phyloP scores from a whole-genome alignment of 2,113 vertebrate genomes.

The Microcebus griseorufus region DNA sequence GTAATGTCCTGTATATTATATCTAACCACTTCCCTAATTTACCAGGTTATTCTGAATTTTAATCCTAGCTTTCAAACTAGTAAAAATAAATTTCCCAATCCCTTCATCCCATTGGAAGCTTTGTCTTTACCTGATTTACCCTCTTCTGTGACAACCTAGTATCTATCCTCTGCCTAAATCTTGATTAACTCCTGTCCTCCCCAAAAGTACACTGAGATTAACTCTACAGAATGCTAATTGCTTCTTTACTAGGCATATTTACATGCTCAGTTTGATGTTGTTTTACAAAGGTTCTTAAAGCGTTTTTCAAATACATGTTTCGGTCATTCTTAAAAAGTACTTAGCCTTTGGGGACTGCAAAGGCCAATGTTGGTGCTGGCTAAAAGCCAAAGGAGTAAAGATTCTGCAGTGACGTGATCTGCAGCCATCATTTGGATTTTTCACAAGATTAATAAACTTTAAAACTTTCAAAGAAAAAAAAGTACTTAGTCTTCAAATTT shows the following conservation, averaged over 20 bases:
- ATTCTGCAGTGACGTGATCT: too few species aligned
- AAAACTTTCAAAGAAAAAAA: background rate
- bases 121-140: constrained; percentile 23
- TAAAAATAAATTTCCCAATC: constrained; percentile 1
- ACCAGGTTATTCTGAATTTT: constrained; percentile 32
- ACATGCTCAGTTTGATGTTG: constrained; percentile 34
- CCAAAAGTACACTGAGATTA: background rate
- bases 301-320: constrained; percentile 50
- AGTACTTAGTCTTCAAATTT: constrained; percentile 9
- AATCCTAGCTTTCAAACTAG: constrained; percentile 1
- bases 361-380: too few species aligned
- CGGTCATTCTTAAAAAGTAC: background rate
- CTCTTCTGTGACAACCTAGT: background rate
- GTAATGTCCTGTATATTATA: background rate
- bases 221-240: constrained; percentile 26
- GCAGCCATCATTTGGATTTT: too few species aligned
- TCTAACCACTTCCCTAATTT: constrained; percentile 18
- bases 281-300: constrained; percentile 25
- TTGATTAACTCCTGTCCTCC: constrained; percentile 13
- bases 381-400: too few species aligned
- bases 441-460: too few species aligned
- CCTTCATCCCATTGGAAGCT: background rate
- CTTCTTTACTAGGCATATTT: constrained; percentile 56
- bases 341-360: too few species aligned
- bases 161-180: constrained; percentile 2